A percentile compares a stretch with the other conserved stretches of the same genome.
Conservation (phyloP, 2,113 vertebrate species). For the Macroglossus sobrinus region DNA sequence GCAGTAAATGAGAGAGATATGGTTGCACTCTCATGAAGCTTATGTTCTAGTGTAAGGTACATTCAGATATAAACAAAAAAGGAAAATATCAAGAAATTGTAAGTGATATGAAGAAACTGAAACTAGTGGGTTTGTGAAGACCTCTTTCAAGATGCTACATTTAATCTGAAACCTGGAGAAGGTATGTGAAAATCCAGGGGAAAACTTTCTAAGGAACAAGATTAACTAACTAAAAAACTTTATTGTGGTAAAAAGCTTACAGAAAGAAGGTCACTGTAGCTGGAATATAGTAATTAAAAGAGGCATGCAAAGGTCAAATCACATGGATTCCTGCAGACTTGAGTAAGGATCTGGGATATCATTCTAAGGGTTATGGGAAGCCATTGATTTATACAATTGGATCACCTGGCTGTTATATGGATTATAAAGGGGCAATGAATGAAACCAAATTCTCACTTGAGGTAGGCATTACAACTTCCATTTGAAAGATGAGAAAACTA, state of each 20-base stretch:
- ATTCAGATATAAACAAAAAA: neutral
- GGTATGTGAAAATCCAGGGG: neutral
- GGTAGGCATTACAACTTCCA: neutral
- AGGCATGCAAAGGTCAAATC: neutral
- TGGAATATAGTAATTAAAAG: neutral
- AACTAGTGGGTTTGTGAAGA: neutral
- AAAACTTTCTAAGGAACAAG: neutral
- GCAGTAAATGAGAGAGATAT: neutral
- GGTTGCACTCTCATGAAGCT: neutral
- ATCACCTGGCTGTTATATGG: neutral
- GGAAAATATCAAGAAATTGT: constrained; percentile 2
- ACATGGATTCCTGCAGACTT: neutral
- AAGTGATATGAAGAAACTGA: neutral
- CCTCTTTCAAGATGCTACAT: neutral
- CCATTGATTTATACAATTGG: neutral
- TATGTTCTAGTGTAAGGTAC: neutral
- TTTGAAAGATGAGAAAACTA: neutral
- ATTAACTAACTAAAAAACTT: neutral
- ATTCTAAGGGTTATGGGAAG: neutral
- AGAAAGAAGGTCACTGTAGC: neutral
- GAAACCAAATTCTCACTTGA: neutral
- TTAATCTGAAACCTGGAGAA: neutral
- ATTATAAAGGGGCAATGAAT: neutral
- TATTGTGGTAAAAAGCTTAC: neutral
- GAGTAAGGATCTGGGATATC: neutral